Percentiles rank a stretch among this genome's conserved stretches.
Evolutionary conservation across 2,113 vertebrate species (phyloP).

Genomic region (Lampris megalopsis): DNA sequence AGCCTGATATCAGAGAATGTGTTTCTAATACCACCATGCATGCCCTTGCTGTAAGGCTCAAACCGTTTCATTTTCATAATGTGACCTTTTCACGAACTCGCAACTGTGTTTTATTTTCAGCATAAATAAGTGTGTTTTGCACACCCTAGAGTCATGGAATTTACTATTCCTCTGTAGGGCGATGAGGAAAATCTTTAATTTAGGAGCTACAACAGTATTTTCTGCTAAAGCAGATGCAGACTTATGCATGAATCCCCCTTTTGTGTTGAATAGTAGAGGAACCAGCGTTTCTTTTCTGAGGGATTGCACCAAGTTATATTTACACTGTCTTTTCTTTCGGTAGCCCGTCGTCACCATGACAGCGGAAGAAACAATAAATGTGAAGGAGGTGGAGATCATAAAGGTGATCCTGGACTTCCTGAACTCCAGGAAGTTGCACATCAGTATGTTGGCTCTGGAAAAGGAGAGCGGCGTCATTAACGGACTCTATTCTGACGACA

Average conservation of each 20-base stretch:
- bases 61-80: not conserved
- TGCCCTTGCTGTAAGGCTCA: no score
- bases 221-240: no score
- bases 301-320: not conserved
- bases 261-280: no score
- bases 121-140: no score
- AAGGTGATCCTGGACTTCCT: constrained; percentile 97
- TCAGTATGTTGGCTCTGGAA: constrained; percentile 97
- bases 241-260: no score
- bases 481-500: constrained; percentile 98
- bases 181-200: no score
- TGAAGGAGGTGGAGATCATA: constrained; percentile 98
- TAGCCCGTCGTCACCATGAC: constrained; percentile 89
- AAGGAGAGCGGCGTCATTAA: constrained; percentile 99
- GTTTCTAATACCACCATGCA: no score
- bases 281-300: no score
- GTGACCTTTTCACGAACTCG: not conserved
- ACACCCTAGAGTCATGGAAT: no score
- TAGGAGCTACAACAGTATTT: no score
- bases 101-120: not conserved
- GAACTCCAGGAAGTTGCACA: constrained; percentile 95
- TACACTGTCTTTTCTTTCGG: not conserved
- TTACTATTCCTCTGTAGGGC: no score
- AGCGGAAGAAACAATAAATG: constrained; percentile 97
- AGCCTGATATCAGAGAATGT: no score